These are phyloP conservation scores for Polia nebulosa DNA, from an alignment of 2,888 invertebrate genomes.

Conservation along the genomic window DNA sequence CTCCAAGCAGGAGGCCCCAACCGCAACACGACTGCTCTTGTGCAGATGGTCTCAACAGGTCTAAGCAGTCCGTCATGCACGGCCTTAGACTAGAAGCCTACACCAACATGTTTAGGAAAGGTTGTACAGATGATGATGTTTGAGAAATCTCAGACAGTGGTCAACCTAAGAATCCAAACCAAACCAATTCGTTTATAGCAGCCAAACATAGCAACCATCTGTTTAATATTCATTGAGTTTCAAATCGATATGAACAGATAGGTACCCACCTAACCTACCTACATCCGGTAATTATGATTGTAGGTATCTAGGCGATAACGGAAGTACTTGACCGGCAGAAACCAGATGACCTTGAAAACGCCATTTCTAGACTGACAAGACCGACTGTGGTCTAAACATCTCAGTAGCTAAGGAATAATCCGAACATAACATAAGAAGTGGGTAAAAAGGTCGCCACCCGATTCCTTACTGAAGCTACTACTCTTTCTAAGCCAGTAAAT, in stretches of 20 bases:
- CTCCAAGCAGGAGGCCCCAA: no score
- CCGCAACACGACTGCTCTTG: no score
- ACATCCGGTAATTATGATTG: conserved; percentile 26
- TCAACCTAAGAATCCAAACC: no score
- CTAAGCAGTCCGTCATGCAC: no score
- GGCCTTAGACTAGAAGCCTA: no score
- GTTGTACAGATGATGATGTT: no score
- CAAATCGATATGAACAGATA: background rate
- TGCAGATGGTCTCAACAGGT: no score
- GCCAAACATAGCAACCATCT: background rate
- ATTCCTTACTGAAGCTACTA: background rate
- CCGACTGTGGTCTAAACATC: background rate
- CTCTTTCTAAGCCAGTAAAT: no score
- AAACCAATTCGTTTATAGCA: no score
- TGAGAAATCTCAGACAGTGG: no score
- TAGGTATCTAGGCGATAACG: conserved; percentile 4
- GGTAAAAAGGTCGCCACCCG: background rate
- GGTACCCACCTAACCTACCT: no score
- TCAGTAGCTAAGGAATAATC: background rate
- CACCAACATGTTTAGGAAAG: no score
- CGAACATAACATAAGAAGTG: background rate
- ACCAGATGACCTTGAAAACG: conserved; percentile 10
- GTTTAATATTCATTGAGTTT: background rate
- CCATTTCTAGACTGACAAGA: background rate
- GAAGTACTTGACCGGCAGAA: conserved; percentile 22